These are phyloP conservation scores for Sebastes itinus DNA, from an alignment of 2,797 vertebrate species.

Conservation along the genomic window DNA sequence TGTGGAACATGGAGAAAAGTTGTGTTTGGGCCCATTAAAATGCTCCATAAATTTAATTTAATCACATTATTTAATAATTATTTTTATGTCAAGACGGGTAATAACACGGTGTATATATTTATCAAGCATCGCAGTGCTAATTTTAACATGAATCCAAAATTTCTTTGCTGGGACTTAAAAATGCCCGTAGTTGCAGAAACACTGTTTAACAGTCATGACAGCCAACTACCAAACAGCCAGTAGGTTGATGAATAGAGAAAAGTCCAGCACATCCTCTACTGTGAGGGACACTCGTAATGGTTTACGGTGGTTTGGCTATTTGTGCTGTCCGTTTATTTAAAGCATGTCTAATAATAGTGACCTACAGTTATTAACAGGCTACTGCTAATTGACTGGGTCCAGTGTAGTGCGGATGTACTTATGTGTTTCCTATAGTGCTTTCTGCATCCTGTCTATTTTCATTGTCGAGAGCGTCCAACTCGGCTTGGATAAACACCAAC, in stretches of 20 bases:
- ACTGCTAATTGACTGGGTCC: slow-evolving; percentile 30
- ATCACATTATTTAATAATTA: too few species aligned
- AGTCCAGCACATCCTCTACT: background rate
- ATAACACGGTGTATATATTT: too few species aligned
- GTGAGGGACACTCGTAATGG: background rate
- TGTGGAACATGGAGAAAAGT: too few species aligned
- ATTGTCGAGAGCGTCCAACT: slow-evolving; percentile 20
- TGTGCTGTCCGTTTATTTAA: background rate
- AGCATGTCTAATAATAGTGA: slow-evolving; percentile 12
- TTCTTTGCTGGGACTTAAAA: too few species aligned
- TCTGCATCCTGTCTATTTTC: slow-evolving; percentile 59
- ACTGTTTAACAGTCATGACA: background rate
- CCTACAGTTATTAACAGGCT: slow-evolving; percentile 14
- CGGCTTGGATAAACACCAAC: slow-evolving; percentile 48
- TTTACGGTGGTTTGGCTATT: background rate
- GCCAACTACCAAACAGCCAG: background rate
- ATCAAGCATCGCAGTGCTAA: too few species aligned
- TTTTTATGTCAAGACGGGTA: too few species aligned
- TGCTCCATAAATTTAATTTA: too few species aligned
- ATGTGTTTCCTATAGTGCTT: slow-evolving; percentile 41
- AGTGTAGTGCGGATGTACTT: slow-evolving; percentile 25
- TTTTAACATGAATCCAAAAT: too few species aligned
- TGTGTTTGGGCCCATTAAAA: too few species aligned
- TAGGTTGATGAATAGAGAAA: background rate
- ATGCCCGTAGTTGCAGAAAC: too few species aligned